Conservation (phyloP, 2,113 vertebrate genomes). For the Artemisiospiza belli region DNA sequence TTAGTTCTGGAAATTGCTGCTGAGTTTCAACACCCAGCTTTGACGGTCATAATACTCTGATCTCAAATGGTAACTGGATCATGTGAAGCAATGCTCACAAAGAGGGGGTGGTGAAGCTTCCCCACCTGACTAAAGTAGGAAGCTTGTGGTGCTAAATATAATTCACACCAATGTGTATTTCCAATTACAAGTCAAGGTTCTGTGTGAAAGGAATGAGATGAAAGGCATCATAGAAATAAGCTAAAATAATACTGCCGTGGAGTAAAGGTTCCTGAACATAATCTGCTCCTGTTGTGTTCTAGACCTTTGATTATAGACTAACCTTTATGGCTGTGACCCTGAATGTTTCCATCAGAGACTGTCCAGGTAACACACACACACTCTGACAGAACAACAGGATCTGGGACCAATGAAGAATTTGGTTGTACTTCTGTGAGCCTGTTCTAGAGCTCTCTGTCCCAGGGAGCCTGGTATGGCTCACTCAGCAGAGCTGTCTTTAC, state of each 20-base stretch:
- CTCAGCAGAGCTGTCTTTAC: background rate
- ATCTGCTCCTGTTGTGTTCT: conserved; percentile 26
- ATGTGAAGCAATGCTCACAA: background rate
- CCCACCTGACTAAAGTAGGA: background rate
- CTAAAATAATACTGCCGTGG: background rate
- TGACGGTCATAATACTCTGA: background rate
- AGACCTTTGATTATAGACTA: conserved; percentile 16
- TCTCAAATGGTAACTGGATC: background rate
- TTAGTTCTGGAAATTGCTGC: conserved; percentile 21
- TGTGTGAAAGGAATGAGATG: background rate
- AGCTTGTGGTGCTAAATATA: conserved; percentile 14
- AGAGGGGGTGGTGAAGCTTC: background rate
- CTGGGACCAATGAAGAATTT: background rate
- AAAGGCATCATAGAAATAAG: background rate
- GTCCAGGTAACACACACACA: background rate
- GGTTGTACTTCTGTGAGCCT: background rate
- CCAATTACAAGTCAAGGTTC: background rate
- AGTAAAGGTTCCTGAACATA: background rate
- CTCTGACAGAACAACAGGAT: background rate
- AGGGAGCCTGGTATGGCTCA: background rate
- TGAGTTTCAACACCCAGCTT: background rate
- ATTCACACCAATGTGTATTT: background rate
- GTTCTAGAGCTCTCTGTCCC: background rate
- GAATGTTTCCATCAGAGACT: background rate
- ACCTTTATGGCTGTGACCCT: background rate